phyloP scores from a whole-genome alignment of 2,797 vertebrate genomes.

The Diglossa cyanea region DNA sequence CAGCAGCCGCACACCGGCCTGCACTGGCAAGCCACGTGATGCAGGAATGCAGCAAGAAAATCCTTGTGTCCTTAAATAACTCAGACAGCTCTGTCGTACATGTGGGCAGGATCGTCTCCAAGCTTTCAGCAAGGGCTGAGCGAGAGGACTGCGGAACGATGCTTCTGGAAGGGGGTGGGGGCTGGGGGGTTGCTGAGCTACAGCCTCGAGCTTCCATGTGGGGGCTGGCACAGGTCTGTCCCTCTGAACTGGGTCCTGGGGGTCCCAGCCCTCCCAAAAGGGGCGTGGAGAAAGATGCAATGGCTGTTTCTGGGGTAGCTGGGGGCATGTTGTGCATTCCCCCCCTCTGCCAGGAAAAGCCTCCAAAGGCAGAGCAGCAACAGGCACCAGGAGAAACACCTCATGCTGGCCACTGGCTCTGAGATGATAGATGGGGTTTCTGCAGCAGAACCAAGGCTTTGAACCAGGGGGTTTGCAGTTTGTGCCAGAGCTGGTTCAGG shows the following conservation, averaged over 20 bases:
- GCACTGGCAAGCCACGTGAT: not conserved
- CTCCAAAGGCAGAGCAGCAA: not conserved
- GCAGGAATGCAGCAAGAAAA: slow-evolving; percentile 28
- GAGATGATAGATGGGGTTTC: fast-evolving
- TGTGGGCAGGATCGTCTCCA: slow-evolving; percentile 30
- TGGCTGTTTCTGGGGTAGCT: not conserved
- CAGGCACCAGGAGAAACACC: not conserved
- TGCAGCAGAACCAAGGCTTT: not conserved
- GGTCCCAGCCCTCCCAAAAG: not conserved
- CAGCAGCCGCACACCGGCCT: not conserved
- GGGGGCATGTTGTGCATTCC: not conserved
- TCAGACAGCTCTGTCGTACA: slow-evolving; percentile 36
- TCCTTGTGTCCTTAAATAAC: slow-evolving; percentile 61
- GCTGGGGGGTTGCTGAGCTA: not conserved
- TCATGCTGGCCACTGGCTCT: not conserved
- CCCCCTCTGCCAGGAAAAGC: not conserved
- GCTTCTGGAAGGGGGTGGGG: slow-evolving; percentile 17
- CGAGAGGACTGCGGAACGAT: not conserved
- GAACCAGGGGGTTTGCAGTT: fast-evolving
- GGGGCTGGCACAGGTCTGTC: not conserved
- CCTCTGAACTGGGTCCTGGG: not conserved
- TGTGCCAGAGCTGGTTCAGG: not conserved
- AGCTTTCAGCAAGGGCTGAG: not conserved
- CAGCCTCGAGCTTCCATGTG: fast-evolving
- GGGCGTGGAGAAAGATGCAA: not conserved